Evolutionary conservation across 2,888 invertebrate genomes (phyloP).

Genomic region (Megamerina dolium): DNA sequence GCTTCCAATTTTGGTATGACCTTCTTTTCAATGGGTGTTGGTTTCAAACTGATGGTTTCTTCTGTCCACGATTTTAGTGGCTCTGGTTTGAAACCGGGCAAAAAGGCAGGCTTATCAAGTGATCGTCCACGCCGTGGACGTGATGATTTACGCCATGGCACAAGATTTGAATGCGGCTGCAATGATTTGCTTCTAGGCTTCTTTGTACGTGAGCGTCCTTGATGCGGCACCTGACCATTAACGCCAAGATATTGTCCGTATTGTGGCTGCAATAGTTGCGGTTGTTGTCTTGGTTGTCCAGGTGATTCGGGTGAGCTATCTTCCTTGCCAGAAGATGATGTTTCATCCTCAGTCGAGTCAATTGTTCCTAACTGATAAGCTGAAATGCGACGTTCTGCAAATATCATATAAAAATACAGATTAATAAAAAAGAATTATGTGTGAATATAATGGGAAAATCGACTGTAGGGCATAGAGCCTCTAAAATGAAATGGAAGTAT

Average conservation of each 20-base stretch:
- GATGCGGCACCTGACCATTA: conserved; percentile 37
- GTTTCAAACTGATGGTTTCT: conserved; percentile 57
- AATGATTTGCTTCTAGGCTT: conserved; percentile 46
- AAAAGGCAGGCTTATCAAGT: conserved; percentile 49
- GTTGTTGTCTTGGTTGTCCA: conserved; percentile 22
- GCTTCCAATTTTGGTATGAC: conserved; percentile 53
- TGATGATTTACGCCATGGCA: conserved; percentile 47
- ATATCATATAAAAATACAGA: no score
- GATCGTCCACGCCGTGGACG: conserved; percentile 48
- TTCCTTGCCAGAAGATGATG: conserved; percentile 46
- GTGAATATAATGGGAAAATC: no score
- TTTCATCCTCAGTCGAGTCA: conserved; percentile 47
- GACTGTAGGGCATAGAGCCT: no score
- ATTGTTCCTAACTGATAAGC: conserved; percentile 44
- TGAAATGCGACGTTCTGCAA: conserved; percentile 46
- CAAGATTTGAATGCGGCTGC: conserved; percentile 42
- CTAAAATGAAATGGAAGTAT: no score
- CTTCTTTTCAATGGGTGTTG: conserved; percentile 53
- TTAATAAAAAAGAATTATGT: background rate
- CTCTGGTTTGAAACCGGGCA: conserved; percentile 45
- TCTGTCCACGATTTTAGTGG: conserved; percentile 58
- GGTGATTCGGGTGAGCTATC: conserved; percentile 45
- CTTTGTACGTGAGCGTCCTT: conserved; percentile 42
- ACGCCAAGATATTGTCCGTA: conserved; percentile 36
- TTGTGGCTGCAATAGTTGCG: conserved; percentile 29